A percentile compares a stretch with the other conserved stretches of the same genome.
Evolutionary conservation across 1,140 invertebrate species (phyloP).

Genomic region (Atopsyche davidsoni): DNA sequence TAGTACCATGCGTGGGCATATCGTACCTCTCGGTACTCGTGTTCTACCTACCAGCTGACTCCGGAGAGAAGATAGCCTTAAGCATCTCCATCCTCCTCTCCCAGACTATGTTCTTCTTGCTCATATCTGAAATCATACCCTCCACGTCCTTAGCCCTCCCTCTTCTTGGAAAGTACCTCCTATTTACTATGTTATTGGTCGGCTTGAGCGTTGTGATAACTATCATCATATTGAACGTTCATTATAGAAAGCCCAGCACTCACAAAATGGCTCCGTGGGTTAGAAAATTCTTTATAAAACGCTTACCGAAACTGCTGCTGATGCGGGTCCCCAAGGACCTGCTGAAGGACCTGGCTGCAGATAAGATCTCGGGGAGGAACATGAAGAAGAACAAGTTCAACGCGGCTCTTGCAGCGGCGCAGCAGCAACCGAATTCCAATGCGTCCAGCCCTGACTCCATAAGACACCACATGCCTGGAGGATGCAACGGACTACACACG

Average conservation of each 20-base stretch:
- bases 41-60: slow-evolving; percentile 97
- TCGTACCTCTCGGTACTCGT: slow-evolving; percentile 88
- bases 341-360: slow-evolving; percentile 68
- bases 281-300: slow-evolving; percentile 78
- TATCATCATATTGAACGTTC: slow-evolving; percentile 97
- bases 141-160: slow-evolving; percentile 96
- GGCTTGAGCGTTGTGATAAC: slow-evolving; percentile 95
- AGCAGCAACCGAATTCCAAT: slow-evolving; percentile 61
- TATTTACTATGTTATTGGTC: slow-evolving; percentile 98
- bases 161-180: slow-evolving; percentile 93
- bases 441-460: slow-evolving; percentile 70
- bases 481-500: slow-evolving; percentile 72
- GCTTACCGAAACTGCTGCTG: slow-evolving; percentile 73
- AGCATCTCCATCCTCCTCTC: slow-evolving; percentile 98
- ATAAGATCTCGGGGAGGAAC: slow-evolving; percentile 60
- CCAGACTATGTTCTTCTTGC: slow-evolving; percentile 98
- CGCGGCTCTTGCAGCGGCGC: slow-evolving; percentile 57
- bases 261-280: slow-evolving; percentile 95
- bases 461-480: slow-evolving; percentile 55
- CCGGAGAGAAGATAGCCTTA: slow-evolving; percentile 96
- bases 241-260: slow-evolving; percentile 97
- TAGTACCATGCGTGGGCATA: slow-evolving; percentile 90
- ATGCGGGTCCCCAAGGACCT: slow-evolving; percentile 83
- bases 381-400: slow-evolving; percentile 61
- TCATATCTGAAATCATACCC: slow-evolving; percentile 97